Conservation (phyloP, 2,797 vertebrate genomes). For the Pseudopleuronectes americanus region DNA sequence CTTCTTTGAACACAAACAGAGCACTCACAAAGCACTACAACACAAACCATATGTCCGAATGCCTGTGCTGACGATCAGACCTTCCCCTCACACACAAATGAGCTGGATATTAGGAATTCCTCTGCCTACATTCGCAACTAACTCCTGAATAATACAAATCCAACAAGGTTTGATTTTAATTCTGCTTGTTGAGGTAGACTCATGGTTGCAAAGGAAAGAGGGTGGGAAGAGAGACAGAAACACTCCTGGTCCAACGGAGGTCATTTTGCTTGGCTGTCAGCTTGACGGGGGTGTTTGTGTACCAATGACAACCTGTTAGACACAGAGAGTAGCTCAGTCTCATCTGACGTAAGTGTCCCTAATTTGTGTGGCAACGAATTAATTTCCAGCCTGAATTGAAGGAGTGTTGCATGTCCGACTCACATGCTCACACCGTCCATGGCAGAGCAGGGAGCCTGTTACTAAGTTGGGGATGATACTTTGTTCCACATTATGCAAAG, state of each 20-base stretch:
- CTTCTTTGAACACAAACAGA: conserved; percentile 51
- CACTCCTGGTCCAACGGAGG: conserved; percentile 47
- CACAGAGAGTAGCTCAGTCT: conserved; percentile 60
- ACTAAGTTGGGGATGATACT: conserved; percentile 11
- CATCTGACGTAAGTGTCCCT: conserved; percentile 61
- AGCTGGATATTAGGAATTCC: conserved; percentile 19
- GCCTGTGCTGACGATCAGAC: conserved; percentile 31
- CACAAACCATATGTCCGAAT: conserved; percentile 65
- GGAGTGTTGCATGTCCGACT: conserved; percentile 45
- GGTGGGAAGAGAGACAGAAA: conserved; percentile 38
- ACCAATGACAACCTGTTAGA: conserved; percentile 63
- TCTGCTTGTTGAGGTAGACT: conserved; percentile 39
- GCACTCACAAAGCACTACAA: conserved; percentile 37
- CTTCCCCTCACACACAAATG: conserved; percentile 17
- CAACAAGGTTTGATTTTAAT: conserved; percentile 22
- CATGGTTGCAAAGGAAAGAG: conserved; percentile 70
- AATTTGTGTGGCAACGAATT: conserved; percentile 64
- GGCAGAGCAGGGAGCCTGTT: conserved; percentile 46
- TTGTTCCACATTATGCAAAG: conserved; percentile 20
- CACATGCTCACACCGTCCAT: conserved; percentile 29
- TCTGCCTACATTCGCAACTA: conserved; percentile 6
- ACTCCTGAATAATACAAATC: conserved; percentile 7
- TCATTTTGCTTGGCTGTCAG: conserved; percentile 65
- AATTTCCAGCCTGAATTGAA: conserved; percentile 67
- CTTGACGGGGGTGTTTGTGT: conserved; percentile 61